Percentiles rank a stretch among this genome's conserved stretches.
phyloP scores from a whole-genome alignment of 2,888 invertebrate genomes.

The Tenodera sinensis region DNA sequence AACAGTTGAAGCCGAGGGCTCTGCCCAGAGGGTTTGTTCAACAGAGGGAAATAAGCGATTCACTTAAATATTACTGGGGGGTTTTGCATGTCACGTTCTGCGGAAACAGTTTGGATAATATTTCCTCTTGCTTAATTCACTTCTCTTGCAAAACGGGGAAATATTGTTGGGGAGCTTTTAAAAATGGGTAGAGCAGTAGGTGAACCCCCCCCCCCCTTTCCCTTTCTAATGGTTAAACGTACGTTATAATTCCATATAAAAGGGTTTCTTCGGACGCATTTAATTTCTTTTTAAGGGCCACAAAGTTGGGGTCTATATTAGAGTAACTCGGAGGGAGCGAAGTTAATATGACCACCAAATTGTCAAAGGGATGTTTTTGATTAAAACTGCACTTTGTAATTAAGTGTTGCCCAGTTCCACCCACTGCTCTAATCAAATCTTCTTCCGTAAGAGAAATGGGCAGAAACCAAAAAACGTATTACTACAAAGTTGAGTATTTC shows the following conservation, averaged over 20 bases:
- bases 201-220: neutral
- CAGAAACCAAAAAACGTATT: neutral
- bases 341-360: neutral
- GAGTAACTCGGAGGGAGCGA: neutral
- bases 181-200: neutral
- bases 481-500: neutral
- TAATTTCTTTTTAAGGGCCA: neutral
- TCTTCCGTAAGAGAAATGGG: neutral
- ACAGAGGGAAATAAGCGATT: no score
- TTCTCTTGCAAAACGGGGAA: neutral
- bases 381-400: neutral
- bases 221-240: neutral
- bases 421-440: neutral
- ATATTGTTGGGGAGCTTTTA: neutral
- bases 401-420: neutral
- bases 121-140: neutral
- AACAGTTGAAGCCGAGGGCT: no score
- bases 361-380: neutral
- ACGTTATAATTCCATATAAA: neutral
- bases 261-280: neutral
- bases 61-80: no score
- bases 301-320: neutral
- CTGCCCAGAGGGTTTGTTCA: no score
- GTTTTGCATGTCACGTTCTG: neutral
- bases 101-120: neutral